Evolutionary conservation across 2,797 vertebrate species (phyloP), one percentile per base, ranked within the genome.

Genomic region (Protosalanx chinensis): DNA sequence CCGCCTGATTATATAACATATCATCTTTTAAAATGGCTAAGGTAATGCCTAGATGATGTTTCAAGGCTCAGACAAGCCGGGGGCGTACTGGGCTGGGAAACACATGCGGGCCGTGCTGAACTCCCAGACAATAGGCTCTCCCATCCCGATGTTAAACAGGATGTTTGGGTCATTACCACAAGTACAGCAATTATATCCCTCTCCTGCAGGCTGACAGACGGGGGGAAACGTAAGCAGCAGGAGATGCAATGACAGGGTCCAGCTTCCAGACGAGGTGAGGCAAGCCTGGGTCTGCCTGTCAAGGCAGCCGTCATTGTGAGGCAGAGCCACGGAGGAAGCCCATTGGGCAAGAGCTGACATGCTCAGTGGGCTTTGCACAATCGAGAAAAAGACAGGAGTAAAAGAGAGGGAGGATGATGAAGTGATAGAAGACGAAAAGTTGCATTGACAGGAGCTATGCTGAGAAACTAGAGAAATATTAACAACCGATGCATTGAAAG

Each of bases 141-240:
- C 67, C 33, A 69, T 65, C 68, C 64, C 20, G 65, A 30, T 16
- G 33, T 62, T 76, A 49, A 80, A 80, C 82, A 82, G 79, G 82
- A 86, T 82, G 79, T 76, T 49, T 35, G 71, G 71, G 76, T 75
- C 76, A 83, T 82, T 72, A 73, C 68, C 78, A 78, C 79, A 84
- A 83, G 81, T 78, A 75, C 67, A 73, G 72, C 75, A 77, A 77
- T 76, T 74, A 67, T 58, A 41, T 37, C n/a, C n/a, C 35, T 37
- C 63, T 37, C 6, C 23, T 12, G 16, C 2, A 41, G 13, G n/a
- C 8, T n/a, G 1, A 66, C 8, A 66, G 27, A 51, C 23, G 1
- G 23, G 4, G 2, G 49, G 16, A 51, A 29, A 66, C 27, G 64
- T 46, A 61, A 32, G 23, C 30, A 58, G 33, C 15, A 32, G 59